These are phyloP conservation scores for Biston betularia DNA, from an alignment of 2,888 invertebrate species.

Conservation along the genomic window DNA sequence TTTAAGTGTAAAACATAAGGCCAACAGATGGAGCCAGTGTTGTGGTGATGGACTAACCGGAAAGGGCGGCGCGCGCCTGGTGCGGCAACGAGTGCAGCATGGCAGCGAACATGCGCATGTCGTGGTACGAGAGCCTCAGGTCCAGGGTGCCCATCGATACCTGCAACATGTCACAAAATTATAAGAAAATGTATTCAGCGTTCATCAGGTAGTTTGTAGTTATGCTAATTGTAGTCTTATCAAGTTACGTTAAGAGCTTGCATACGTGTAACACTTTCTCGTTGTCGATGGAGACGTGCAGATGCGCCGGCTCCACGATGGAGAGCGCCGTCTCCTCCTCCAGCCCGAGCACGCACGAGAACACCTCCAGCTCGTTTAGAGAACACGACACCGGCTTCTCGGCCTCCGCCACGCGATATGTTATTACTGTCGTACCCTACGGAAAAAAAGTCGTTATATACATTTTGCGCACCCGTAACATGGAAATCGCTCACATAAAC, in stretches of 20 bases:
- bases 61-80: slow-evolving; percentile 88
- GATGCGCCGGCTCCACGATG: slow-evolving; percentile 96
- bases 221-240: neutral
- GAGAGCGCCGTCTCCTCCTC: slow-evolving; percentile 97
- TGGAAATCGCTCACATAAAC: too few species aligned
- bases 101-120: slow-evolving; percentile 95
- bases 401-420: slow-evolving; percentile 89
- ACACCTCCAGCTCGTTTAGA: slow-evolving; percentile 96
- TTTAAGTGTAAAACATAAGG: neutral
- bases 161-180: slow-evolving; percentile 59
- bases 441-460: neutral
- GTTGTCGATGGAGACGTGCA: slow-evolving; percentile 90
- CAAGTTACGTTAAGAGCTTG: slow-evolving; percentile 13
- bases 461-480: too few species aligned
- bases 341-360: slow-evolving; percentile 95
- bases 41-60: slow-evolving; percentile 56
- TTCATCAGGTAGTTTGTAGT: neutral
- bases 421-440: slow-evolving; percentile 94
- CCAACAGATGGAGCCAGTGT: neutral
- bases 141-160: slow-evolving; percentile 91
- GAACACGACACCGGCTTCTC: slow-evolving; percentile 94
- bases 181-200: neutral
- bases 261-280: slow-evolving; percentile 80
- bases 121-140: slow-evolving; percentile 96
- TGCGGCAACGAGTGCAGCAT: slow-evolving; percentile 95